Percentiles rank a stretch among this genome's conserved stretches.
phyloP scores from a whole-genome alignment of 2,888 invertebrate species.

The Rhimphoctona megacephalus region DNA sequence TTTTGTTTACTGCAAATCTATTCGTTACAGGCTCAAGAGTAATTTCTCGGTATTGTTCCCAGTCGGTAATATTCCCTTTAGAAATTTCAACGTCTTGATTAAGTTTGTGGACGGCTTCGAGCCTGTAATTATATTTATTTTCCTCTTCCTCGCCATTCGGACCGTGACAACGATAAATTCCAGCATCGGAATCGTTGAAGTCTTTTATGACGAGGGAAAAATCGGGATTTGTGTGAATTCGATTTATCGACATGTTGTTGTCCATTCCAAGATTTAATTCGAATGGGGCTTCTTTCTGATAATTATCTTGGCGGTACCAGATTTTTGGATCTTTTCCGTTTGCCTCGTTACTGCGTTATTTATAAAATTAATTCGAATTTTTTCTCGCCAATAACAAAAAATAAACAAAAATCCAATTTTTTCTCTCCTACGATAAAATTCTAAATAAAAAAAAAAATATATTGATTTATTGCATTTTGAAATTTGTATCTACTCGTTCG shows the following conservation, averaged over 20 bases:
- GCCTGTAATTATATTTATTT: constrained; percentile 85
- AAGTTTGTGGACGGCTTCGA: constrained; percentile 82
- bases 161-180: constrained; percentile 86
- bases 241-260: constrained; percentile 84
- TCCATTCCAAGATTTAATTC: constrained; percentile 86
- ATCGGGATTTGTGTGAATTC: constrained; percentile 84
- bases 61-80: constrained; percentile 85
- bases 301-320: constrained; percentile 85
- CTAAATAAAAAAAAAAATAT: neutral
- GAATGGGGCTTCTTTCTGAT: constrained; percentile 77
- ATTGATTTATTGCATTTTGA: no score
- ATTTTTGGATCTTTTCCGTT: constrained; percentile 84
- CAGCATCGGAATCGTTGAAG: constrained; percentile 83
- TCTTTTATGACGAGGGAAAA: constrained; percentile 85
- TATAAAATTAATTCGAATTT: neutral
- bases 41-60: constrained; percentile 85
- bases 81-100: constrained; percentile 71
- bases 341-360: constrained; percentile 75
- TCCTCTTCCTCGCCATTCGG: constrained; percentile 82
- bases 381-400: neutral
- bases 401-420: no score
- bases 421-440: neutral
- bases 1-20: constrained; percentile 81
- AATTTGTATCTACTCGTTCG: no score
- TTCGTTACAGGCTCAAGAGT: constrained; percentile 85